A percentile compares a stretch with the other conserved stretches of the same genome.
These are phyloP conservation scores for Eristalis tenax DNA, from an alignment of 2,888 invertebrate genomes.

Conservation along the genomic window DNA sequence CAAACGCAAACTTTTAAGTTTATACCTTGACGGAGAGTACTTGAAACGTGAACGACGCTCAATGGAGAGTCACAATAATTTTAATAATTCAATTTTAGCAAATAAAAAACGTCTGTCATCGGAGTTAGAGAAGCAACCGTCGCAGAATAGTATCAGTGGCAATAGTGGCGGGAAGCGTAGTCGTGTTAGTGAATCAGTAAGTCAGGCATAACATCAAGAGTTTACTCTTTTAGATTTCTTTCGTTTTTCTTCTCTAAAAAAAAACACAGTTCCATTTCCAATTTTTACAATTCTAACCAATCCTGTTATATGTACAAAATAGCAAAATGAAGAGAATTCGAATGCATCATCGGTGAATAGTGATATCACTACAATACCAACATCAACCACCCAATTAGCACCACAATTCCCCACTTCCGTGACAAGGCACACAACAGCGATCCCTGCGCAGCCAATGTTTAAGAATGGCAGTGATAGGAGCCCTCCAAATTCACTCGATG, in stretches of 20 bases:
- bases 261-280: not conserved
- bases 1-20: slow-evolving; percentile 88
- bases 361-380: slow-evolving; percentile 75
- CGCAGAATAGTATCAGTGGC: slow-evolving; percentile 70
- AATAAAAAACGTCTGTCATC: slow-evolving; percentile 80
- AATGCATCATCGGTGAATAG: slow-evolving; percentile 77
- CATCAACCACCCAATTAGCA: slow-evolving; percentile 74
- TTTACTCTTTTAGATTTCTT: not conserved
- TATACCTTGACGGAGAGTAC: slow-evolving; percentile 87
- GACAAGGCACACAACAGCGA: slow-evolving; percentile 20
- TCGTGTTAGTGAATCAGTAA: slow-evolving; percentile 80
- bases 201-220: slow-evolving; percentile 28
- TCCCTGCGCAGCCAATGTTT: slow-evolving; percentile 51
- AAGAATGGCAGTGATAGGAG: slow-evolving; percentile 56
- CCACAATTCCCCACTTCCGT: slow-evolving; percentile 42
- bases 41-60: slow-evolving; percentile 88
- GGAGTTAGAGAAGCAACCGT: slow-evolving; percentile 77
- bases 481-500: slow-evolving; percentile 52
- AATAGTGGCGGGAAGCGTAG: slow-evolving; percentile 65
- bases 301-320: not conserved
- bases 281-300: not conserved
- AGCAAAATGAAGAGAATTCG: slow-evolving; percentile 79
- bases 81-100: slow-evolving; percentile 78
- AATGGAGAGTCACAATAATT: slow-evolving; percentile 81
- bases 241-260: not conserved